A percentile compares a stretch with the other conserved stretches of the same genome.
Evolutionary conservation across 2,888 invertebrate genomes (phyloP).

Genomic region (Biston betularia): DNA sequence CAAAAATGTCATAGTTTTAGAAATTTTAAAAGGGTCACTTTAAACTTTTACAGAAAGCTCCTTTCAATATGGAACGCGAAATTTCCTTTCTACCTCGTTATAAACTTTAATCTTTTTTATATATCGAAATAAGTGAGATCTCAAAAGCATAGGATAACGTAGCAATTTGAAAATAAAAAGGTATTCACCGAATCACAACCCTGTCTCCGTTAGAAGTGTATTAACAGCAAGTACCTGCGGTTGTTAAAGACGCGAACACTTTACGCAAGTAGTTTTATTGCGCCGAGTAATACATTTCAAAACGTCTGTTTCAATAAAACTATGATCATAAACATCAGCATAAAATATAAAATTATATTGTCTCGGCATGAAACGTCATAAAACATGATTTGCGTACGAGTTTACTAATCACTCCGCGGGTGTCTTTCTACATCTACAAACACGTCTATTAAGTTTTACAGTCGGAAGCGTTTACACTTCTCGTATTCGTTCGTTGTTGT

Average conservation of each 20-base stretch:
- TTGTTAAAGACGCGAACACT: constrained; percentile 9
- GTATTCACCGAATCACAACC: neutral
- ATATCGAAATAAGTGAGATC: too few relatives aligned
- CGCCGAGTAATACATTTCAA: constrained; percentile 24
- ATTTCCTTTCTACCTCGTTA: too few relatives aligned
- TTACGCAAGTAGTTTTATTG: constrained; percentile 21
- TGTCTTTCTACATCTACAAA: neutral
- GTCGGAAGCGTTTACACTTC: too few relatives aligned
- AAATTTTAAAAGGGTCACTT: too few relatives aligned
- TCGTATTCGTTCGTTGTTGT: too few relatives aligned
- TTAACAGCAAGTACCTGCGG: neutral
- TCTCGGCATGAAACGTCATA: constrained; percentile 10
- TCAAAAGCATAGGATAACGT: too few relatives aligned
- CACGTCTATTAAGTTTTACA: too few relatives aligned
- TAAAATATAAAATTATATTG: constrained; percentile 12
- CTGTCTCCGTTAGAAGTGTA: neutral
- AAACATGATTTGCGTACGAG: constrained; percentile 7
- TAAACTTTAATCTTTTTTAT: too few relatives aligned
- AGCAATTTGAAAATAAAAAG: too few relatives aligned
- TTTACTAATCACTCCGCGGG: neutral
- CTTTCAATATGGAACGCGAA: too few relatives aligned
- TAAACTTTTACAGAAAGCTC: too few relatives aligned
- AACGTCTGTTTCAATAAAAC: constrained; percentile 17
- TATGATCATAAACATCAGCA: constrained; percentile 1
- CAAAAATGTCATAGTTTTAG: too few relatives aligned